A percentile compares a stretch with the other conserved stretches of the same genome.
phyloP scores from a whole-genome alignment of 2,797 vertebrate species.

The Coregonus suidteri region DNA sequence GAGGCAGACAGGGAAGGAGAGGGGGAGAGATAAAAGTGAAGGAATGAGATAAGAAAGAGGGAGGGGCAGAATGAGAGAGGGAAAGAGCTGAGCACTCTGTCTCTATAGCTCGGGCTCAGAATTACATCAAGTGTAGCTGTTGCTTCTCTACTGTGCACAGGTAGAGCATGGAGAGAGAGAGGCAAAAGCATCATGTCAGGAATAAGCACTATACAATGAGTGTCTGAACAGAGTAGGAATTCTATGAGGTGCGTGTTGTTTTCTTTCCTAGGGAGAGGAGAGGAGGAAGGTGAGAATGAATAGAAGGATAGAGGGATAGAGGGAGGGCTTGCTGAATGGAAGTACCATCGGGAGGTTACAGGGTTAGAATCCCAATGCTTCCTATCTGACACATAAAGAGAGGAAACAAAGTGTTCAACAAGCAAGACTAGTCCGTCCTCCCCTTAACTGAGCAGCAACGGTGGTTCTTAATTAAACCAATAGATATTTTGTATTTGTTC shows the following conservation, averaged over 20 bases:
- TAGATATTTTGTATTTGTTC: not conserved
- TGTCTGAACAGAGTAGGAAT: slow-evolving; percentile 7
- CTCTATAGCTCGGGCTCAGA: slow-evolving; percentile 31
- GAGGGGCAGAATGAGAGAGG: slow-evolving; percentile 10
- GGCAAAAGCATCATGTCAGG: not conserved
- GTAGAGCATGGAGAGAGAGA: not conserved
- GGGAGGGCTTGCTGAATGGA: slow-evolving; percentile 6
- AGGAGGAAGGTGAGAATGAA: slow-evolving; percentile 18
- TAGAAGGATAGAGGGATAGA: not conserved
- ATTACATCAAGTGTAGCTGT: slow-evolving; percentile 27
- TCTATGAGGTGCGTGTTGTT: not conserved
- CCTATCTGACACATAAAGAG: slow-evolving; percentile 47
- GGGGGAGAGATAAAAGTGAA: not conserved
- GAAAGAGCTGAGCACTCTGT: slow-evolving; percentile 11
- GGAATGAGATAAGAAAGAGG: not conserved
- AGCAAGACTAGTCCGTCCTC: not conserved
- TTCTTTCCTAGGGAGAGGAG: not conserved
- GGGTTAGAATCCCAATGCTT: slow-evolving; percentile 54
- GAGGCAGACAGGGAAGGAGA: slow-evolving; percentile 8
- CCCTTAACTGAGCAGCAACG: not conserved
- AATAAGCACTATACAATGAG: not conserved
- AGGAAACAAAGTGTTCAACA: slow-evolving; percentile 51
- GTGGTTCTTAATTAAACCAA: not conserved
- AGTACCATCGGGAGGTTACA: slow-evolving; percentile 35
- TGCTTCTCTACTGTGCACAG: slow-evolving; percentile 7